Evolutionary conservation across 2,888 invertebrate species (phyloP).

Genomic region (Steromphala cineraria): DNA sequence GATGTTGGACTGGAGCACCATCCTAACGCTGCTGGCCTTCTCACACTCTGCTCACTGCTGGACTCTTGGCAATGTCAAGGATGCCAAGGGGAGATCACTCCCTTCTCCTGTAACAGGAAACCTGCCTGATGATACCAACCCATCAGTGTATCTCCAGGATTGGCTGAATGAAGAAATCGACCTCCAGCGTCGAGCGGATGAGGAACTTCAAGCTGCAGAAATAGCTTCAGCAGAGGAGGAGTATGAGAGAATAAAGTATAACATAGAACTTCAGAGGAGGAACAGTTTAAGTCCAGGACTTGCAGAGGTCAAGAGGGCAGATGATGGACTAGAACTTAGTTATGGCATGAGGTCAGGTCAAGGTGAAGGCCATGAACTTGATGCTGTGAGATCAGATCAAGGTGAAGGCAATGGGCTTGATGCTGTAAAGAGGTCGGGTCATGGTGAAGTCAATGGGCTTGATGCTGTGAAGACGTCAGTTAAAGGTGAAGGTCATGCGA

Average conservation of each 20-base stretch:
- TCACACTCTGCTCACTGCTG: not conserved
- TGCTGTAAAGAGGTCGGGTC: too few species aligned
- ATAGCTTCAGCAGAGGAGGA: not conserved
- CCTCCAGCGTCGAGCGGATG: not conserved
- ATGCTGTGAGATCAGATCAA: too few species aligned
- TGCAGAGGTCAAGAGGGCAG: too few species aligned
- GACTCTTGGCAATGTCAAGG: not conserved
- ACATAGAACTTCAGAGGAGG: not conserved
- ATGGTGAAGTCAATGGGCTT: too few species aligned
- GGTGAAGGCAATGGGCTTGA: too few species aligned
- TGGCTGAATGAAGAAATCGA: not conserved
- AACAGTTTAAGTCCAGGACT: too few species aligned
- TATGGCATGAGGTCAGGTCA: too few species aligned
- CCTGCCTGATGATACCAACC: not conserved
- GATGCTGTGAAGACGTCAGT: too few species aligned
- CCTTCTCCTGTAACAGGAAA: not conserved
- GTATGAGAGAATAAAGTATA: not conserved
- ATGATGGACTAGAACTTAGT: too few species aligned
- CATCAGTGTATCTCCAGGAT: not conserved
- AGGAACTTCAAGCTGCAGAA: not conserved
- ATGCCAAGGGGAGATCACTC: not conserved
- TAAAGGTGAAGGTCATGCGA: not conserved
- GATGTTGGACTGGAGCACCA: not conserved
- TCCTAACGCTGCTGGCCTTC: not conserved
- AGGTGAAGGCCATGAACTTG: too few species aligned